These are phyloP conservation scores for Eubasilissa regina DNA, from an alignment of 1,140 invertebrate genomes.

Conservation along the genomic window DNA sequence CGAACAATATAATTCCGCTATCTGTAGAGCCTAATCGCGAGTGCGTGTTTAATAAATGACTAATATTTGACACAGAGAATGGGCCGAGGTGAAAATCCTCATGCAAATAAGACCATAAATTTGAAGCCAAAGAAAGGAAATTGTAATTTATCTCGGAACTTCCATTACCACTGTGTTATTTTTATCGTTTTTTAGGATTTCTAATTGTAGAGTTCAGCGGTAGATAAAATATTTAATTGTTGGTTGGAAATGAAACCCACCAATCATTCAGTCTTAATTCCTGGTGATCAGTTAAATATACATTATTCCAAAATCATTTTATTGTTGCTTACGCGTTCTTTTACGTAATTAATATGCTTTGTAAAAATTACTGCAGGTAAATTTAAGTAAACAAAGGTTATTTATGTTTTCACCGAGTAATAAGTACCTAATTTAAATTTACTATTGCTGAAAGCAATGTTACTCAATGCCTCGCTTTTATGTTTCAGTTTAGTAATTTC, in stretches of 20 bases:
- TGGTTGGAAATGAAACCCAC: slow-evolving; percentile 26
- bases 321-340: too few relatives aligned
- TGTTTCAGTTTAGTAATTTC: too few relatives aligned
- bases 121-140: slow-evolving; percentile 43
- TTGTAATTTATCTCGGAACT: slow-evolving; percentile 47
- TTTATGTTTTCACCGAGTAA: too few relatives aligned
- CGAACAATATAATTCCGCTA: slow-evolving; percentile 55
- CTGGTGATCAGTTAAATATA: slow-evolving; percentile 6
- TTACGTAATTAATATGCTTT: too few relatives aligned
- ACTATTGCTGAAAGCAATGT: too few relatives aligned
- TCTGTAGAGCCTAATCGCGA: slow-evolving; percentile 37
- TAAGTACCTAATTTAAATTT: too few relatives aligned
- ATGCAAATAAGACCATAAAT: slow-evolving; percentile 49
- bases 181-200: slow-evolving; percentile 41
- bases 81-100: slow-evolving; percentile 26
- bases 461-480: too few relatives aligned
- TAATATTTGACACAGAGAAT: slow-evolving; percentile 53
- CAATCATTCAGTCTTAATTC: slow-evolving; percentile 32
- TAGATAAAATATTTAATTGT: slow-evolving; percentile 38
- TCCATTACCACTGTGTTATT: slow-evolving; percentile 41
- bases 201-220: slow-evolving; percentile 35
- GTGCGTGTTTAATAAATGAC: slow-evolving; percentile 54
- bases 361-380: too few relatives aligned
- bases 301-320: too few relatives aligned
- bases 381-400: too few relatives aligned